Evolutionary conservation across 2,797 vertebrate genomes (phyloP).

Genomic region (Darevskia mixta): DNA sequence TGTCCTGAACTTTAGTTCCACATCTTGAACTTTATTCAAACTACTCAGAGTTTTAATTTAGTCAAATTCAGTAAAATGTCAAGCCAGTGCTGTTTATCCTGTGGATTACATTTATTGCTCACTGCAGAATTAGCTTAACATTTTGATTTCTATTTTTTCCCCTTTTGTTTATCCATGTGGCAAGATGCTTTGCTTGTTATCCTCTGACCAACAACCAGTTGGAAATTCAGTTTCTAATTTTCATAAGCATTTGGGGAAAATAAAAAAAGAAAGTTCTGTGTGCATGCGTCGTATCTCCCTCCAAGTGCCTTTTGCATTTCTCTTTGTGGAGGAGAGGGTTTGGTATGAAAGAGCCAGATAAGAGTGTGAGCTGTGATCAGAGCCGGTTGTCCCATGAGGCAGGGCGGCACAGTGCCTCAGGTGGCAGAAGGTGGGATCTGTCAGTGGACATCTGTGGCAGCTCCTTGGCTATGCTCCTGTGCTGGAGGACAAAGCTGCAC

Average conservation of each 20-base stretch:
- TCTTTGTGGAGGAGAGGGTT: background rate
- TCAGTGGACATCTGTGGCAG: no score
- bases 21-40: slow-evolving; percentile 76
- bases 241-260: slow-evolving; percentile 60
- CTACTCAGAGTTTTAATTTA: slow-evolving; percentile 76
- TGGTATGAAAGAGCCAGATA: background rate
- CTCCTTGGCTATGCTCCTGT: no score
- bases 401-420: background rate
- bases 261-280: slow-evolving; percentile 50
- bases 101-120: slow-evolving; percentile 72
- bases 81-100: slow-evolving; percentile 74
- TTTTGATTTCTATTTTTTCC: slow-evolving; percentile 75
- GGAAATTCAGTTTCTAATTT: slow-evolving; percentile 68
- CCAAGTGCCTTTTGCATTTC: slow-evolving; percentile 26
- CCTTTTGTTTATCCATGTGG: slow-evolving; percentile 74
- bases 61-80: slow-evolving; percentile 75
- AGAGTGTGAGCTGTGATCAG: background rate
- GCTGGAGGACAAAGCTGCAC: no score
- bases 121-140: slow-evolving; percentile 75
- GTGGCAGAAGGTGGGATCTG: background rate
- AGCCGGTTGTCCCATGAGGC: background rate
- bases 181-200: slow-evolving; percentile 70
- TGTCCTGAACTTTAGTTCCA: slow-evolving; percentile 72
- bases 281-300: slow-evolving; percentile 33
- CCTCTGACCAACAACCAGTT: slow-evolving; percentile 72